These are phyloP conservation scores for Coelopa pilipes DNA, from an alignment of 2,888 invertebrate species.

Conservation along the genomic window DNA sequence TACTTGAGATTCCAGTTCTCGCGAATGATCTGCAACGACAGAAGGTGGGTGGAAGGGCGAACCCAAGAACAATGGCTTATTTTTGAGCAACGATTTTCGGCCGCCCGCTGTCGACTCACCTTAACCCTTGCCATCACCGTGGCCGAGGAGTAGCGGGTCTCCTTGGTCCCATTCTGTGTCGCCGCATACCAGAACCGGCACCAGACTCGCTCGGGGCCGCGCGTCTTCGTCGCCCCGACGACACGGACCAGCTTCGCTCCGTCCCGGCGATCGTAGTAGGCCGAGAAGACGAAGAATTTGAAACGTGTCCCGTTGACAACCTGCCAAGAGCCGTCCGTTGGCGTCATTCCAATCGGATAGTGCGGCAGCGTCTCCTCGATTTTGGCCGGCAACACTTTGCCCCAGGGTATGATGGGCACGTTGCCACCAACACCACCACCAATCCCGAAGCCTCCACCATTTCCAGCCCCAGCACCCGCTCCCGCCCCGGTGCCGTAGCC, in stretches of 20 bases:
- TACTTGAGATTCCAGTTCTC: conserved; percentile 95
- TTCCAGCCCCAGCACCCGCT: conserved; percentile 38
- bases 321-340: conserved; percentile 84
- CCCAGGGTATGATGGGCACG: conserved; percentile 65
- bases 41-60: conserved; percentile 37
- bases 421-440: conserved; percentile 49
- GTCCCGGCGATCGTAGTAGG: conserved; percentile 83
- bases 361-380: conserved; percentile 70
- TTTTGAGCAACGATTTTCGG: background rate
- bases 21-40: conserved; percentile 78
- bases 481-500: conserved; percentile 43
- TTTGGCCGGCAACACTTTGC: conserved; percentile 64
- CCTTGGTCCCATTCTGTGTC: conserved; percentile 38
- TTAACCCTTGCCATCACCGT: conserved; percentile 82
- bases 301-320: conserved; percentile 71
- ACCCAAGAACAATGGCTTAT: conserved; percentile 21
- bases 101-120: conserved; percentile 64
- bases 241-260: conserved; percentile 76
- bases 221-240: conserved; percentile 89
- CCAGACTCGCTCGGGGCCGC: conserved; percentile 83
- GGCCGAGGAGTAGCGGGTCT: conserved; percentile 69
- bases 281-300: conserved; percentile 92
- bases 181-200: conserved; percentile 80
- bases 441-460: conserved; percentile 45
- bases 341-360: conserved; percentile 74